Evolutionary conservation across 1,140 invertebrate genomes (phyloP).

Genomic region (Magallana ariakensis): DNA sequence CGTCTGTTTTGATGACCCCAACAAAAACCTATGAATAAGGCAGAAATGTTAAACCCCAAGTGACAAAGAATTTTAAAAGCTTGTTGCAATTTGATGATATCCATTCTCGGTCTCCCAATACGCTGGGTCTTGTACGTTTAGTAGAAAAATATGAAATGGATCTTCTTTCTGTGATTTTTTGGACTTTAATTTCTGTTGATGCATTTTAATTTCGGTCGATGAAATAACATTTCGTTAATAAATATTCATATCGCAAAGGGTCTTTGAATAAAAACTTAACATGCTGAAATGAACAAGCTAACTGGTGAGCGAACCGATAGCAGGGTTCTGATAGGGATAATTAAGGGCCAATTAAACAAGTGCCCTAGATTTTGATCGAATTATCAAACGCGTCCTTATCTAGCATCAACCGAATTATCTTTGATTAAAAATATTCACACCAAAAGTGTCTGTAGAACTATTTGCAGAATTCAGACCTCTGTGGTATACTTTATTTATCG

Average conservation of each 20-base stretch:
- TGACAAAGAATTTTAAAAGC: not conserved
- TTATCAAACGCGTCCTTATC: not conserved
- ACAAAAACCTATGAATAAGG: not conserved
- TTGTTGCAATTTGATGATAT: not conserved
- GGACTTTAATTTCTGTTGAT: too few relatives aligned
- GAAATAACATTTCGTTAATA: not conserved
- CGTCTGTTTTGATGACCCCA: not conserved
- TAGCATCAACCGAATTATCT: conserved; percentile 21
- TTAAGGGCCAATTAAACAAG: not conserved
- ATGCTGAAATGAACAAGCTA: not conserved
- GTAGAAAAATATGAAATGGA: too few relatives aligned
- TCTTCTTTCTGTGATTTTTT: too few relatives aligned
- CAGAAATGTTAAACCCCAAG: too few relatives aligned
- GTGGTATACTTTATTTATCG: not conserved
- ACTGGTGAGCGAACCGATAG: not conserved
- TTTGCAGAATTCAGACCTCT: not conserved
- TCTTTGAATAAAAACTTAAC: not conserved
- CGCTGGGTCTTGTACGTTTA: too few relatives aligned
- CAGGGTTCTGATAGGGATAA: conserved; percentile 13
- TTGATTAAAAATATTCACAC: conserved; percentile 28
- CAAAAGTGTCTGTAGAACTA: not conserved
- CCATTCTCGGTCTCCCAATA: too few relatives aligned
- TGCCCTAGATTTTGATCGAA: not conserved
- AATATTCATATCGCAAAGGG: not conserved
- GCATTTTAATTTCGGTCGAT: too few relatives aligned